phyloP scores from a whole-genome alignment of 2,113 vertebrate species.

The Motacilla alba region DNA sequence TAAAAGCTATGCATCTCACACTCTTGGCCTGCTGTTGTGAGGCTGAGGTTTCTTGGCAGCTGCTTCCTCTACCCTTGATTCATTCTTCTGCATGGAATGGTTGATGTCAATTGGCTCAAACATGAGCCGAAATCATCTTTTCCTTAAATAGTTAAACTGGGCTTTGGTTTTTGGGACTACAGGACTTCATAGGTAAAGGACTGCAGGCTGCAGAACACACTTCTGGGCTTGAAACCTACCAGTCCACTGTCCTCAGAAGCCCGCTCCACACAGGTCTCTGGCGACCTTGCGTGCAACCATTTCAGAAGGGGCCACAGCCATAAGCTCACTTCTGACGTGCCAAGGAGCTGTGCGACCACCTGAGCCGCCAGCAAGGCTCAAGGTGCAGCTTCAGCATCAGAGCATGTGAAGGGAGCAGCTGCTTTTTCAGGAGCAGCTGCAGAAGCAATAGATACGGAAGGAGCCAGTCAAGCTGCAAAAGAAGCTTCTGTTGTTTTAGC shows the following conservation, averaged over 20 bases:
- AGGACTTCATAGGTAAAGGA: neutral
- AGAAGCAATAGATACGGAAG: neutral
- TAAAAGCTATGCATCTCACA: neutral
- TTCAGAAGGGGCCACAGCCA: neutral
- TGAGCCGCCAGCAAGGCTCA: neutral
- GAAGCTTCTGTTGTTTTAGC: slow-evolving; percentile 36
- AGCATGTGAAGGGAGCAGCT: slow-evolving; percentile 43
- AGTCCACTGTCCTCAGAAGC: neutral
- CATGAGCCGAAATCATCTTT: neutral
- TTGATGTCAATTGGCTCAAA: neutral
- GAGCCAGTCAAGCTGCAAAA: slow-evolving; percentile 42
- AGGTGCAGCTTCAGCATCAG: slow-evolving; percentile 5
- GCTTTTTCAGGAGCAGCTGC: slow-evolving; percentile 46
- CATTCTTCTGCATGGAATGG: neutral
- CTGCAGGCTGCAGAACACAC: neutral
- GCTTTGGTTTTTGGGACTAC: neutral
- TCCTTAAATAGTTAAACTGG: neutral
- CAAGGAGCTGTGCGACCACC: neutral
- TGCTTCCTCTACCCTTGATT: neutral
- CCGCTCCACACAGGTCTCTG: neutral
- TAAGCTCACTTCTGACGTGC: neutral
- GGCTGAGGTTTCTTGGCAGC: neutral
- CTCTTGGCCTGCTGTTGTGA: neutral
- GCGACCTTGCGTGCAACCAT: neutral
- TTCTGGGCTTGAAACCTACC: neutral